Evolutionary conservation across 2,888 invertebrate genomes (phyloP), one percentile per base, ranked within the genome.

Genomic region (Subacronicta megacephala): DNA sequence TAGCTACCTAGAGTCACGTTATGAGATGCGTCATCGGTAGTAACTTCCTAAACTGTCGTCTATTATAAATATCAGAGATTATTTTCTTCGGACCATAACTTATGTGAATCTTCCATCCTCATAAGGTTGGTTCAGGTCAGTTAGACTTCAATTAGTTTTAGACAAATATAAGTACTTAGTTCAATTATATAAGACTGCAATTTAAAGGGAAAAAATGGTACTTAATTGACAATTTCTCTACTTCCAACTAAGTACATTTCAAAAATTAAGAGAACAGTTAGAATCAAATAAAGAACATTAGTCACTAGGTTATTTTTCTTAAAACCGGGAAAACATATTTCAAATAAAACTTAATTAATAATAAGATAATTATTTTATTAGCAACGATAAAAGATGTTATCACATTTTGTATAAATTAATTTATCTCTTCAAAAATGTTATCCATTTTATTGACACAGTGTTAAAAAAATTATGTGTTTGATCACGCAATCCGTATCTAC

Each of bases 351-450:
- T 69, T 68, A 56, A 46, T 68, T 61, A 72, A 63, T 62, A 43
- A 56, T 35, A 46, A 62, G 57, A 60, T 59, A 52, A 68, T 42
- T 49, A 35, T 40, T 72, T 62, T 61, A 72, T 62, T 51, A 44
- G 43, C 56, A 36, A 49, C 20, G 40, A 29, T 61, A 40, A 59
- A 56, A 50, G 41, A 51, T 40, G 46, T 64, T 60, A 74, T 74
- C 74, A 26, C 17, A 16, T n/a, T 15, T 10, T 29, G 12, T 0
- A 0, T 36, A 44, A 47, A 47, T 38, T 53, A 60, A n/a, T n/a
- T 58, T 53, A 59, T 53, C 58, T 59, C 47, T 44, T 58, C 43
- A 62, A 73, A 72, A 56, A 49, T 68, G 26, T 58, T 42, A 69
- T 44, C 41, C 7, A 15, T 50, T 55, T 35, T 72, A 56, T 68